phyloP scores from a whole-genome alignment of 2,797 vertebrate species.

The Thunnus albacares region DNA sequence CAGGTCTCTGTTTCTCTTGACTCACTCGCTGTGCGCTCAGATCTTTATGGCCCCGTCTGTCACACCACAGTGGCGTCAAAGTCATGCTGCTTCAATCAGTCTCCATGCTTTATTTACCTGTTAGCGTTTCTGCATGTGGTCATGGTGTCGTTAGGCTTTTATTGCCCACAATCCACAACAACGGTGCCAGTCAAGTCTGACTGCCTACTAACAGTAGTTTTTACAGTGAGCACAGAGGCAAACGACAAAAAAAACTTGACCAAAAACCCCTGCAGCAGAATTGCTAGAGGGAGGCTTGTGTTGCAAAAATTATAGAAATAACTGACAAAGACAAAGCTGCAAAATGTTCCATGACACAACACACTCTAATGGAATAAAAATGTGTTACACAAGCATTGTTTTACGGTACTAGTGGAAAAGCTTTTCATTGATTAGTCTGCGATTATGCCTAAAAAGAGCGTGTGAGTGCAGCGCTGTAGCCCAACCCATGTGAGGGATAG shows the following conservation, averaged over 20 bases:
- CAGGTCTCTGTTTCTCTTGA: slow-evolving; percentile 68
- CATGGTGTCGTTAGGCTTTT: slow-evolving; percentile 68
- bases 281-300: slow-evolving; percentile 1
- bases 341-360: slow-evolving; percentile 61
- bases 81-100: slow-evolving; percentile 74
- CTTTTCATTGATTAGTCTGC: slow-evolving; percentile 67
- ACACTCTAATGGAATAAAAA: neutral
- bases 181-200: slow-evolving; percentile 59
- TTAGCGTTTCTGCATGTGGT: slow-evolving; percentile 67
- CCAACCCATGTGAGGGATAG: slow-evolving; percentile 76
- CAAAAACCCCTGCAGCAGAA: slow-evolving; percentile 13
- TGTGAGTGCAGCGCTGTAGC: slow-evolving; percentile 58
- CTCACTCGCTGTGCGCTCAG: slow-evolving; percentile 56
- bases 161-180: slow-evolving; percentile 70
- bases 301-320: slow-evolving; percentile 35
- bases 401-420: slow-evolving; percentile 46
- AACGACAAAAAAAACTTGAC: slow-evolving; percentile 42
- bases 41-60: slow-evolving; percentile 77
- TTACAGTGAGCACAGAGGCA: slow-evolving; percentile 47
- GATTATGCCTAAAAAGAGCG: slow-evolving; percentile 58
- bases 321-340: slow-evolving; percentile 16
- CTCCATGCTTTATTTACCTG: slow-evolving; percentile 68
- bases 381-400: slow-evolving; percentile 54
- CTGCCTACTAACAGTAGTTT: slow-evolving; percentile 43
- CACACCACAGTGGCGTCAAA: slow-evolving; percentile 71